Base-by-base conservation (phyloP, 2,888 invertebrate species). In the Smittia sp. region DNA sequence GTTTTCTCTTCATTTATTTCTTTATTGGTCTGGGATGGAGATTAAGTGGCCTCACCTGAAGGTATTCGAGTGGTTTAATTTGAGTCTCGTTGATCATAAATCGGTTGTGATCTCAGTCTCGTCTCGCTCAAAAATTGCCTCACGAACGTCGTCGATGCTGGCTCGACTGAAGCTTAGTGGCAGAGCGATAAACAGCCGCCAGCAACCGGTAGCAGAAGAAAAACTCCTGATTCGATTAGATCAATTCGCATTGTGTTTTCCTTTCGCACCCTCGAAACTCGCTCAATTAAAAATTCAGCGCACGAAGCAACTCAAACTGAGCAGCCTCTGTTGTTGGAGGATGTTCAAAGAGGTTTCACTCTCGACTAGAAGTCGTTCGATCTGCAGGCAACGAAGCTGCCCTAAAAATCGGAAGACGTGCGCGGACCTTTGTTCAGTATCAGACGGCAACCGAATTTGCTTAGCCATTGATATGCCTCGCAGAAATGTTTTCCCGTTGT, bases 201-300 rank as follows among this genome's bases (percentile, higher is more conserved):
- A 38, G 66, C 66, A 66, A 4, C 25, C 13, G 22, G 25, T 9
- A 58, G 24, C n/a, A n/a, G n/a, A n/a, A n/a, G n/a, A n/a, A n/a
- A 66, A 66, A 15, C 39, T 66, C 39, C 32, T 66, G 66, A 66
- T 66, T 39, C 66, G 66, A 66, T 66, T 66, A 66, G 39, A 39
- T 66, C 38, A 13, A 32, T 32, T 13, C 39, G 13, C 39, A 18
- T 18, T 24, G 18, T 7, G 18, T 65, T 11, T 15, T 65, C 3
- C 1, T 58, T 22, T 58, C 13, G 3, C 18, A 3, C 22, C 9
- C n/a, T 58, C 58, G 22, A 7, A 13, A n/a, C 18, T n/a, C 65
- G 13, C 7, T 46, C 52, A 69, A 69, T 46, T 38, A 46, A 69
- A 68, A 69, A 69, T 69, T 69, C 68, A 18, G 22, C 52, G 38